These are phyloP conservation scores for Camponotus floridanus DNA, from an alignment of 1,140 invertebrate genomes.

Conservation along the genomic window DNA sequence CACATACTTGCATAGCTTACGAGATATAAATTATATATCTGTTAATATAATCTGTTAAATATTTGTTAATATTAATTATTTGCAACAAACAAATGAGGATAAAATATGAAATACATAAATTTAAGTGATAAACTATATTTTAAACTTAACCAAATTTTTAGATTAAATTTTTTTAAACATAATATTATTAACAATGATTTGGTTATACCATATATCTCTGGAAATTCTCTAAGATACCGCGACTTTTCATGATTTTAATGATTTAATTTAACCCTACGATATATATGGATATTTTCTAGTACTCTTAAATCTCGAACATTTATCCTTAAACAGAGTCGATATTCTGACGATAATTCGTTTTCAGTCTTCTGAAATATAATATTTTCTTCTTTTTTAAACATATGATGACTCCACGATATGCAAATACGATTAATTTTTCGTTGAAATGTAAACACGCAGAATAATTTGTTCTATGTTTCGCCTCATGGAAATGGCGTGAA, in stretches of 20 bases:
- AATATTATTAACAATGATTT: neutral
- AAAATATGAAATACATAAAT: neutral
- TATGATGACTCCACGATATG: neutral
- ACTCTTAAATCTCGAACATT: neutral
- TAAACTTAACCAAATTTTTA: neutral
- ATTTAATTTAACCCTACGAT: neutral
- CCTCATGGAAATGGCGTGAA: constrained; percentile 10
- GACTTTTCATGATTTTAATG: neutral
- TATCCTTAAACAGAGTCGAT: neutral
- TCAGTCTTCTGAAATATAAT: neutral
- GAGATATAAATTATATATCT: constrained; percentile 26
- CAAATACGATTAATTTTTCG: constrained; percentile 37
- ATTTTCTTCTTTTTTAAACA: neutral
- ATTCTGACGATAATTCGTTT: neutral
- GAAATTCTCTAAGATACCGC: neutral
- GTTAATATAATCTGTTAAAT: too few species aligned
- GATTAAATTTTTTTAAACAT: neutral
- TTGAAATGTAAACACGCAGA: constrained; percentile 6
- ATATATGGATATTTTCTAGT: neutral
- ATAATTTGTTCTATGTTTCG: constrained; percentile 9
- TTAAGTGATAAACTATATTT: neutral
- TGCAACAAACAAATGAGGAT: neutral
- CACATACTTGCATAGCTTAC: constrained; percentile 14
- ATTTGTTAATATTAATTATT: too few species aligned
- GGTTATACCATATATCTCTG: neutral